phyloP scores from a whole-genome alignment of 2,888 invertebrate genomes.

The Patella caerulea region DNA sequence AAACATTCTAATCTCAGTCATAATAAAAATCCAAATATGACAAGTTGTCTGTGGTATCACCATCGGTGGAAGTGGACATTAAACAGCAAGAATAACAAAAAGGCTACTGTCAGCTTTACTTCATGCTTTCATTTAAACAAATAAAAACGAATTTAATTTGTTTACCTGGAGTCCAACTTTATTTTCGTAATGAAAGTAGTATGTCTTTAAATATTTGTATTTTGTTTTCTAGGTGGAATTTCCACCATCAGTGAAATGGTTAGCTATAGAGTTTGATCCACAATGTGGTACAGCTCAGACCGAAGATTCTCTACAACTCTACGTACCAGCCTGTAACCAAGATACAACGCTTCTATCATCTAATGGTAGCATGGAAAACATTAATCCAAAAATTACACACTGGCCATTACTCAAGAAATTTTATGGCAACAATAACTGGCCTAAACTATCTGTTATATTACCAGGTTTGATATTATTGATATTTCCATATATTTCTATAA shows the following conservation, averaged over 20 bases:
- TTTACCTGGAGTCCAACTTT: neutral
- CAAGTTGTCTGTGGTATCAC: too few species aligned
- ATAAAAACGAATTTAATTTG: too few species aligned
- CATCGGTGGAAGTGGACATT: too few species aligned
- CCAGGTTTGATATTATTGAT: conserved; percentile 75
- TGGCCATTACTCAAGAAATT: conserved; percentile 73
- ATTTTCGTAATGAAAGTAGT: too few species aligned
- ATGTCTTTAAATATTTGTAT: neutral
- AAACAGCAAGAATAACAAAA: too few species aligned
- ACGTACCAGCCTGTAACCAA: conserved; percentile 65
- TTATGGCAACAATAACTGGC: conserved; percentile 82
- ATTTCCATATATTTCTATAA: too few species aligned
- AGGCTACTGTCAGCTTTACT: too few species aligned
- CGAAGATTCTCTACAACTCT: conserved; percentile 83
- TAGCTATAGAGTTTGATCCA: conserved; percentile 93
- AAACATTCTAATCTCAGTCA: too few species aligned
- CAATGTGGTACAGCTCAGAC: conserved; percentile 93
- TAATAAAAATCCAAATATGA: too few species aligned
- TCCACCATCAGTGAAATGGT: conserved; percentile 89
- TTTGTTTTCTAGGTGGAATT: conserved; percentile 79
- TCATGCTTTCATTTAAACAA: too few species aligned
- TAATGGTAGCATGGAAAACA: conserved; percentile 31
- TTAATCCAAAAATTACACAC: conserved; percentile 50
- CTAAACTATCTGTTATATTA: conserved; percentile 82
- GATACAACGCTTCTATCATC: conserved; percentile 23